Evolutionary conservation across 2,797 vertebrate genomes (phyloP), one percentile per base, ranked within the genome.

Genomic region (Catharus ustulatus): DNA sequence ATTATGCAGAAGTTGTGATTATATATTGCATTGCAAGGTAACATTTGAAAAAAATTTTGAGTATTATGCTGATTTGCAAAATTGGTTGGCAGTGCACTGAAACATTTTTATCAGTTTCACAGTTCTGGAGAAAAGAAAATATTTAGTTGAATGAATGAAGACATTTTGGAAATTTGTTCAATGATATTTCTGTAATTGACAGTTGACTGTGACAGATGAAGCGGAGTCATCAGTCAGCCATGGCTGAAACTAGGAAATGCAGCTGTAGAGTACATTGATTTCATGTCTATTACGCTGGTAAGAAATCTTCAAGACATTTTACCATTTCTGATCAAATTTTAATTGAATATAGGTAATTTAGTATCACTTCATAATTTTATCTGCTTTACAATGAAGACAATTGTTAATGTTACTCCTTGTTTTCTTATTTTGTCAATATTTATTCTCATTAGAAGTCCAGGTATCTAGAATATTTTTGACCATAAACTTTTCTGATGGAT

Each of bases 131-230:
- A 84, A 73, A 6, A n/a, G n/a, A 72, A n/a, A 84, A 66, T 38
- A 72, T 87, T 82, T 76, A 87, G 51, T 38, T 84, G 46, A 90
- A 62, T 79, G 30, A 84, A 90, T 46, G 64, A 83, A 81, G 77
- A 51, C 45, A 90, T 84, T 89, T 79, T 86, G 51, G 74, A 89
- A 95, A 73, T 84, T 78, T 82, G 24, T 92, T 90, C 63, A 79
- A 32, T 69, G 40, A 67, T 87, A 89, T 90, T 95, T 95, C 67
- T 84, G 59, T 92, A 92, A 87, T 40, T 51, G 51, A 69, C 30
- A 84, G 27, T 75, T 81, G 63, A 69, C 30, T 61, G 21, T 67
- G 80, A 90, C 29, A 92, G 62, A 94, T 75, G 89, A 94, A 89
- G 67, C 24, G 93, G 84, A 95, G 46, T 95, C 90, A 89, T 69